A percentile compares a stretch with the other conserved stretches of the same genome.
Evolutionary conservation across 2,797 vertebrate species (phyloP).

Genomic region (Clamator glandarius): DNA sequence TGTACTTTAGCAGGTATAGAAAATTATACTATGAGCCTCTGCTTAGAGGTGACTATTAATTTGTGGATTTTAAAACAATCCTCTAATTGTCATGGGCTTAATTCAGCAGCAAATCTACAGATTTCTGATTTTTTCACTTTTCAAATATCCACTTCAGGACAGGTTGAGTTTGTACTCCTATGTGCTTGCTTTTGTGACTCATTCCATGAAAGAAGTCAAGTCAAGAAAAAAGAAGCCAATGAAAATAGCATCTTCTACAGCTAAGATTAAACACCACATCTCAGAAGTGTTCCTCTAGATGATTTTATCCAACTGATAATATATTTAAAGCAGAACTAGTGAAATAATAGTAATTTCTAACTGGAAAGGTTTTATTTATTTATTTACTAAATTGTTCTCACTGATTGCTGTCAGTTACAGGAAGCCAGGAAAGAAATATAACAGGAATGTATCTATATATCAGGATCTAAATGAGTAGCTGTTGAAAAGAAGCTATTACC

Average conservation of each 20-base stretch:
- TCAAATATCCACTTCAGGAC: not conserved
- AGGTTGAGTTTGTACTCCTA: not conserved
- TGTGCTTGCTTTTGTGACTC: not conserved
- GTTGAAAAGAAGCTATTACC: not conserved
- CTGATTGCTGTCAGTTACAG: not conserved
- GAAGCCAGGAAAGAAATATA: not conserved
- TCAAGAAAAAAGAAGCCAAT: not conserved
- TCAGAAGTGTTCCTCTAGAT: not conserved
- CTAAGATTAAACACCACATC: not conserved
- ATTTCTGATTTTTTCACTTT: not conserved
- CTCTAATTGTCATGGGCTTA: not conserved
- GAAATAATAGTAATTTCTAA: not conserved
- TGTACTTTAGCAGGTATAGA: not conserved
- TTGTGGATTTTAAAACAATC: not conserved
- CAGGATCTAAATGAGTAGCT: not conserved
- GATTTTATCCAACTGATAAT: not conserved
- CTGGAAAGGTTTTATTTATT: too few species aligned
- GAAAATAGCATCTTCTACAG: not conserved
- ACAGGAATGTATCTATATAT: too few species aligned
- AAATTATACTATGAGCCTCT: not conserved
- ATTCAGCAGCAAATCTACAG: not conserved
- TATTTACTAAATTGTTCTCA: too few species aligned
- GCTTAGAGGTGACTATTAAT: too few species aligned
- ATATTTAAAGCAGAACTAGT: not conserved
- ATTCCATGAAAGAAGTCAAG: not conserved